Evolutionary conservation across 2,888 invertebrate species (phyloP).

Genomic region (Masnerella sp.): DNA sequence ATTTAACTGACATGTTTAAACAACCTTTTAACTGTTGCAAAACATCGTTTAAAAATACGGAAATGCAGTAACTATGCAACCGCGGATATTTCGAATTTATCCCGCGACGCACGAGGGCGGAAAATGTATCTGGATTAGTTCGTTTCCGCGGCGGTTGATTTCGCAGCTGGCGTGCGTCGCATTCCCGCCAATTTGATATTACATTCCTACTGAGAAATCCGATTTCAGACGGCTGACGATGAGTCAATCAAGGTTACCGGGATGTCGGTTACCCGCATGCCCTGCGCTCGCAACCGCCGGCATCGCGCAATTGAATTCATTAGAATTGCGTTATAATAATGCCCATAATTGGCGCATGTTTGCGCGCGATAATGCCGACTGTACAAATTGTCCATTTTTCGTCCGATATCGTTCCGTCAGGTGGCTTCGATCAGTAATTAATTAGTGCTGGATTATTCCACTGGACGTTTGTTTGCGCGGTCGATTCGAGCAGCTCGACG

Average conservation of each 20-base stretch:
- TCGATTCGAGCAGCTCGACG: too few species aligned
- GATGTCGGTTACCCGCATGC: constrained; percentile 53
- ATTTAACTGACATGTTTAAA: too few species aligned
- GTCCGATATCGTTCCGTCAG: too few species aligned
- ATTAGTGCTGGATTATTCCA: too few species aligned
- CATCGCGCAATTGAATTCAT: constrained; percentile 44
- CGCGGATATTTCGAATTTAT: too few species aligned
- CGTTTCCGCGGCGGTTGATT: constrained; percentile 27
- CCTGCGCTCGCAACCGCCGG: constrained; percentile 33
- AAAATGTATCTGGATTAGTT: constrained; percentile 46
- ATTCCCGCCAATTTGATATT: constrained; percentile 53
- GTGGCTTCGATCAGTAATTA: too few species aligned
- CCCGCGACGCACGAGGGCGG: too few species aligned
- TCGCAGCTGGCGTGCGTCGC: constrained; percentile 21
- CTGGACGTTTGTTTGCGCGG: too few species aligned
- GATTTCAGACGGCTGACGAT: constrained; percentile 51
- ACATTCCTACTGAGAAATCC: constrained; percentile 53
- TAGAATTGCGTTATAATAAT: constrained; percentile 47
- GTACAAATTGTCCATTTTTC: too few species aligned
- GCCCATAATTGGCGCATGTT: constrained; percentile 33
- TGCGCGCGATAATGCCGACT: constrained; percentile 15
- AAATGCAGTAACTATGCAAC: too few species aligned
- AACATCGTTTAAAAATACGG: too few species aligned
- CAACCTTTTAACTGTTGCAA: too few species aligned
- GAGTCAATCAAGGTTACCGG: constrained; percentile 56